Conservation (phyloP, 2,888 invertebrate species). For the Tipula helvola region DNA sequence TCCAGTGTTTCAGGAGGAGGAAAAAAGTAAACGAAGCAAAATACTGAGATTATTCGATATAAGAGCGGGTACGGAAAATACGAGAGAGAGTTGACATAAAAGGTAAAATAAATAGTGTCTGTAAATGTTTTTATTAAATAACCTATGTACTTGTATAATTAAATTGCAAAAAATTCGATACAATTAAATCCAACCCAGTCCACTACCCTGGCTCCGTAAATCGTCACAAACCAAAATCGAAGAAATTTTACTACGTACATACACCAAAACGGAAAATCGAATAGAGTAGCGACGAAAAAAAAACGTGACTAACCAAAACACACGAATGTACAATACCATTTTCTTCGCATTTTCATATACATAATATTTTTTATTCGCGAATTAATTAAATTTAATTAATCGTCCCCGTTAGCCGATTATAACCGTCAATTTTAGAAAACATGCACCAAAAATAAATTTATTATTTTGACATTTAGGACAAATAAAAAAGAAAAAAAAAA, state of each 20-base stretch:
- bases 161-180: background rate
- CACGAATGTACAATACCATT: background rate
- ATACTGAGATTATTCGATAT: too few relatives aligned
- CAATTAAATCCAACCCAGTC: background rate
- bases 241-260: background rate
- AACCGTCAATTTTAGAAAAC: background rate
- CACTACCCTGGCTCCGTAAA: background rate
- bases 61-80: too few relatives aligned
- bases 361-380: background rate
- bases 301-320: background rate
- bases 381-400: background rate
- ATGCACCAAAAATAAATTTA: background rate
- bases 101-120: too few relatives aligned
- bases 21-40: too few relatives aligned
- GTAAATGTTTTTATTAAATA: too few relatives aligned
- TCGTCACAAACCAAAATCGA: background rate
- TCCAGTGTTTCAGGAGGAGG: too few relatives aligned
- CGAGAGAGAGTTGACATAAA: too few relatives aligned
- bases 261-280: background rate
- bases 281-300: background rate
- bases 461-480: background rate
- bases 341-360: background rate
- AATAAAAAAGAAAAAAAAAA: background rate
- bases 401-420: background rate
- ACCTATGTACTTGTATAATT: too few relatives aligned